phyloP scores from a whole-genome alignment of 1,140 invertebrate species.

The Cataglyphis hispanica region DNA sequence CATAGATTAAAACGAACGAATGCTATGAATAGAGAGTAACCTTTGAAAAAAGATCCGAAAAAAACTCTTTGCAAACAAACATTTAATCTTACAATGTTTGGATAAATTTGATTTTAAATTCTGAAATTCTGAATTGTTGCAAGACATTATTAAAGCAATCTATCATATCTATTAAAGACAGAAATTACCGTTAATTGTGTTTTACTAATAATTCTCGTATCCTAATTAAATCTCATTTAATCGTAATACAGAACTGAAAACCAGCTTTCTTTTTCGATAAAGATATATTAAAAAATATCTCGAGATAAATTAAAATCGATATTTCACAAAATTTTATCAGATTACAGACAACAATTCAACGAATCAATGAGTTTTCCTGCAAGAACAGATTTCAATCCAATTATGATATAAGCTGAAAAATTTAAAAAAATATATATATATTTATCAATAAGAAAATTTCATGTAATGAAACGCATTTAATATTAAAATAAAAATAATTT shows the following conservation, averaged over 20 bases:
- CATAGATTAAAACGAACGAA: neutral
- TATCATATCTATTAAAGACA: neutral
- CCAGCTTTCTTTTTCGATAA: neutral
- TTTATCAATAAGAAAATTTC: neutral
- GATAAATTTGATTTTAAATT: neutral
- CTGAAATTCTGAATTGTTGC: neutral
- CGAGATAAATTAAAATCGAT: neutral
- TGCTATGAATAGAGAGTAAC: neutral
- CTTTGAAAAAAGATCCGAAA: neutral
- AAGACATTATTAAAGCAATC: neutral
- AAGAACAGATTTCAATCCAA: neutral
- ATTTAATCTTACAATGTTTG: neutral
- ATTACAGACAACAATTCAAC: neutral
- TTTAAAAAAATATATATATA: neutral
- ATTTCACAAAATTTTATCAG: neutral
- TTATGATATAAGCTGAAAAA: neutral
- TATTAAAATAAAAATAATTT: neutral
- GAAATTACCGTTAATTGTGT: constrained; percentile 14
- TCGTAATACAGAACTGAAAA: neutral
- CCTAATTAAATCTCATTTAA: neutral
- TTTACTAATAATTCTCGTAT: neutral
- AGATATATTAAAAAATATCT: neutral
- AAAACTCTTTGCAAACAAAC: neutral
- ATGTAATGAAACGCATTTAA: neutral
- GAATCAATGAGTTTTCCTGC: neutral